phyloP scores from a whole-genome alignment of 1,140 invertebrate species.

The Drosophila simulans region DNA sequence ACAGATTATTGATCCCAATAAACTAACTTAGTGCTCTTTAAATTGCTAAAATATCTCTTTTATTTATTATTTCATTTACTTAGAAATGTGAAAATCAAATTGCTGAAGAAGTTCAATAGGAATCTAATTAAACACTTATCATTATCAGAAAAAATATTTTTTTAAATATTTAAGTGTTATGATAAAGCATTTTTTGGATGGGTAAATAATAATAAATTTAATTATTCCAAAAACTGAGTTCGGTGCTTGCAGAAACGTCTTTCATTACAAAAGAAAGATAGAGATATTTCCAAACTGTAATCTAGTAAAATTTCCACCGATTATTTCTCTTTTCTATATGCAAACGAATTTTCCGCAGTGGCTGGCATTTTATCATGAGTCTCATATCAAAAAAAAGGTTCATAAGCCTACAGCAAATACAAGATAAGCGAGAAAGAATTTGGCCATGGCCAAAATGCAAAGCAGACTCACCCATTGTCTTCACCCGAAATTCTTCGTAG shows the following conservation, averaged over 20 bases:
- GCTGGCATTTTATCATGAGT: slow-evolving; percentile 63
- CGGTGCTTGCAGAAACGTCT: no score
- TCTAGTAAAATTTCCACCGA: background rate
- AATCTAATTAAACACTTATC: no score
- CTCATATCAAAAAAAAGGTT: slow-evolving; percentile 38
- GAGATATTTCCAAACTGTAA: background rate
- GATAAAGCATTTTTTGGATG: no score
- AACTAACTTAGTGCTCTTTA: background rate
- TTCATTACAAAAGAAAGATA: no score
- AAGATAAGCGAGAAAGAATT: slow-evolving; percentile 64
- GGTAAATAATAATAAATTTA: no score
- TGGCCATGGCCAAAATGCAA: slow-evolving; percentile 23
- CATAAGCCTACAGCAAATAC: slow-evolving; percentile 63
- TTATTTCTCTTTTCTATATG: slow-evolving; percentile 21
- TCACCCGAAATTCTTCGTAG: slow-evolving; percentile 68
- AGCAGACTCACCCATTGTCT: slow-evolving; percentile 66
- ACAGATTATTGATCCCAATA: background rate
- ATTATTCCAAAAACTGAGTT: no score
- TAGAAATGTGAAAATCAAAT: no score
- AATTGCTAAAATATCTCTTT: no score
- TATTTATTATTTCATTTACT: no score
- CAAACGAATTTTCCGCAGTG: slow-evolving; percentile 44
- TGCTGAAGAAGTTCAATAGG: no score
- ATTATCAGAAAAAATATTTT: no score
- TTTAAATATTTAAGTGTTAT: no score